These are phyloP conservation scores for Trachurus trachurus DNA, from an alignment of 2,797 vertebrate species.

Conservation along the genomic window DNA sequence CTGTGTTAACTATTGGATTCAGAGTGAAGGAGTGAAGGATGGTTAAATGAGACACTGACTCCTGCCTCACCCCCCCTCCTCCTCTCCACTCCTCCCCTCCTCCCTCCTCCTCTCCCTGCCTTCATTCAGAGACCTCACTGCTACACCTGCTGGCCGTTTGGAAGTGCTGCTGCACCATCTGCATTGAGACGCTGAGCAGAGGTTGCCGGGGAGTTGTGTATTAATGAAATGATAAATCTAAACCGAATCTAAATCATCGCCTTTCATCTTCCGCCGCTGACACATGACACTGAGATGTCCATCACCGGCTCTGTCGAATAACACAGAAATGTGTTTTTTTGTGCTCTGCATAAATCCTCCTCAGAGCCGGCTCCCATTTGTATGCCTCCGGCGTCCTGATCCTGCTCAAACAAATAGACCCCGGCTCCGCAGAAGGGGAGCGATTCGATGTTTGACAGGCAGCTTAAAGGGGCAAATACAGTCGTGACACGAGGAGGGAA, in stretches of 20 bases:
- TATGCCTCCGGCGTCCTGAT: constrained; percentile 38
- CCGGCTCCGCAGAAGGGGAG: constrained; percentile 38
- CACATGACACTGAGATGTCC: constrained; percentile 59
- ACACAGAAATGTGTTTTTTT: background rate
- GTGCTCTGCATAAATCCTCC: constrained; percentile 65
- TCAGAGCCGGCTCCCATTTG: constrained; percentile 37
- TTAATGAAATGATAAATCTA: constrained; percentile 48
- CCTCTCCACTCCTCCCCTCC: constrained; percentile 27
- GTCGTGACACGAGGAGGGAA: constrained; percentile 67
- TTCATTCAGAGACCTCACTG: constrained; percentile 71
- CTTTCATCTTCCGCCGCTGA: constrained; percentile 54
- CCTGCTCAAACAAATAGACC: constrained; percentile 64
- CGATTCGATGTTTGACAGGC: constrained; percentile 73
- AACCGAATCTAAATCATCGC: constrained; percentile 61
- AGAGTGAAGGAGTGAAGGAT: constrained; percentile 5
- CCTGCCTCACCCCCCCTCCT: constrained; percentile 38
- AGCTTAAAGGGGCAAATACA: constrained; percentile 71
- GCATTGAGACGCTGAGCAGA: constrained; percentile 24
- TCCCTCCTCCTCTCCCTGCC: background rate
- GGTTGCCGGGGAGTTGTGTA: constrained; percentile 11
- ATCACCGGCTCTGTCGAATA: constrained; percentile 46
- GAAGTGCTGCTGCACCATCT: constrained; percentile 52
- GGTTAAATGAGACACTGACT: constrained; percentile 46
- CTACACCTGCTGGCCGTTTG: constrained; percentile 81
- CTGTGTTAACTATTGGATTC: constrained; percentile 38